Conservation (phyloP, 2,797 vertebrate genomes). For the Percopsis omiscomaycus region DNA sequence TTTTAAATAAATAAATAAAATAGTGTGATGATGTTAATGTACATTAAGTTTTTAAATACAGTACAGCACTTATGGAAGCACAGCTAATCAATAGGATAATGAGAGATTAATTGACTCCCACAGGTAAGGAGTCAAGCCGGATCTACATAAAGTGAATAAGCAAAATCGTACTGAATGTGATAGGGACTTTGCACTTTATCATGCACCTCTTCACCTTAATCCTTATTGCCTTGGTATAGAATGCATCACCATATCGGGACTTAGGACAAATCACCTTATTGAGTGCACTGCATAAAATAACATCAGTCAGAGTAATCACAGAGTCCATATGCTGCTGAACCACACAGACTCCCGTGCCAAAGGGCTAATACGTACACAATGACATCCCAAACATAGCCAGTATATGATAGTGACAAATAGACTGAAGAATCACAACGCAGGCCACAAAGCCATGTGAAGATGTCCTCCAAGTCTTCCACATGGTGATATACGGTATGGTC, state of each 20-base stretch:
- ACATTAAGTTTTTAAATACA: slow-evolving; percentile 32
- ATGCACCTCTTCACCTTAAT: slow-evolving; percentile 7
- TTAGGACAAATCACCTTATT: slow-evolving; percentile 1
- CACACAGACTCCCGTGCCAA: neutral
- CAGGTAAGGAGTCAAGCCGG: slow-evolving; percentile 50
- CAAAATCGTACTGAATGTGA: neutral
- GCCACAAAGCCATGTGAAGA: neutral
- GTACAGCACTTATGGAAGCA: slow-evolving; percentile 12
- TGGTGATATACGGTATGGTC: too few species aligned
- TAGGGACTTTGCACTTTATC: too few species aligned
- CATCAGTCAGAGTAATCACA: neutral
- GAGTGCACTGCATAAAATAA: neutral
- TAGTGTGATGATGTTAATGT: neutral
- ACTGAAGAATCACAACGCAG: neutral
- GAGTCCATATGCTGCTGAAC: neutral
- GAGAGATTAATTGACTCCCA: slow-evolving; percentile 59
- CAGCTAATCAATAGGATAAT: slow-evolving; percentile 67
- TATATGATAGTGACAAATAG: slow-evolving; percentile 5
- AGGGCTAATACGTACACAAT: neutral
- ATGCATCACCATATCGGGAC: slow-evolving; percentile 12
- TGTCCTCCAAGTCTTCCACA: too few species aligned
- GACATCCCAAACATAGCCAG: neutral
- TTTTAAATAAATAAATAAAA: neutral
- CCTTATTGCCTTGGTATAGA: slow-evolving; percentile 15
- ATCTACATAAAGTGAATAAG: slow-evolving; percentile 22